phyloP scores from a whole-genome alignment of 2,888 invertebrate species.

The Acronicta psi region DNA sequence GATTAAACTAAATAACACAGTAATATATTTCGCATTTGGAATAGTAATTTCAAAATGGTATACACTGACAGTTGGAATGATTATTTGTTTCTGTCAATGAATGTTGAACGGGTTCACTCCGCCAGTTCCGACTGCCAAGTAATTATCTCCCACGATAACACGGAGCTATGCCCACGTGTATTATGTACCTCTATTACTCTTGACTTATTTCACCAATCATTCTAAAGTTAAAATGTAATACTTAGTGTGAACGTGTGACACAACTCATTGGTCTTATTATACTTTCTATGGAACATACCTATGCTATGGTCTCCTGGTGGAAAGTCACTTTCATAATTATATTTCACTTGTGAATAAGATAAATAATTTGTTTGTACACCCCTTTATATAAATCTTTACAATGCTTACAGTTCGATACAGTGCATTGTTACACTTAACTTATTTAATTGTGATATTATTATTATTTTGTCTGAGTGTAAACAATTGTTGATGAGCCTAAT shows the following conservation, averaged over 20 bases:
- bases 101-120: slow-evolving; percentile 14
- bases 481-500: too few species aligned
- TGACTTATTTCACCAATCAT: background rate
- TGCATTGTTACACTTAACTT: too few species aligned
- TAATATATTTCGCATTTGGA: slow-evolving; percentile 6
- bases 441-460: too few species aligned
- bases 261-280: background rate
- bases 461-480: too few species aligned
- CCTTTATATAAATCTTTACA: too few species aligned
- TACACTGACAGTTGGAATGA: slow-evolving; percentile 15
- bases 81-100: slow-evolving; percentile 28
- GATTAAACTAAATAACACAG: background rate
- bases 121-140: slow-evolving; percentile 7
- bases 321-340: too few species aligned
- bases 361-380: too few species aligned
- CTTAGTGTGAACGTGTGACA: too few species aligned
- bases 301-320: too few species aligned
- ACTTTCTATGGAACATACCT: too few species aligned
- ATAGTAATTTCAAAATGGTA: slow-evolving; percentile 24
- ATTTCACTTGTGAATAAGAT: too few species aligned
- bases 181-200: background rate
- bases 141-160: slow-evolving; percentile 27
- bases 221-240: background rate
- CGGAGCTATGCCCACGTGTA: slow-evolving; percentile 20
- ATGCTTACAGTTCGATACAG: too few species aligned